These are phyloP conservation scores for Grammomys dolichurus DNA, from an alignment of 2,113 vertebrate genomes.

Conservation along the genomic window DNA sequence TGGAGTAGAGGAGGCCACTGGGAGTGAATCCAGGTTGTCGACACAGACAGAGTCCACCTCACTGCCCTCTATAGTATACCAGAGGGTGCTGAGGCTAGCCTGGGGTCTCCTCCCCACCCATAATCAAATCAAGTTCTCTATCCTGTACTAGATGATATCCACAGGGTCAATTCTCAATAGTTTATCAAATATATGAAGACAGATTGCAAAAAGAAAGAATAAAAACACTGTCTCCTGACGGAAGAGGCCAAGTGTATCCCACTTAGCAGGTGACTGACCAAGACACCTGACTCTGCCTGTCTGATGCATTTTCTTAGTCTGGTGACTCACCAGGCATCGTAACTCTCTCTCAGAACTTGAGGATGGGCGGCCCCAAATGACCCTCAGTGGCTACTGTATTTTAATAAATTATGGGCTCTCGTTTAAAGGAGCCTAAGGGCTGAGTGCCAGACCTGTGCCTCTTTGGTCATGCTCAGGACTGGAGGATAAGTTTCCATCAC, in stretches of 20 bases:
- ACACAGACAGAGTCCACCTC: neutral
- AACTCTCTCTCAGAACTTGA: neutral
- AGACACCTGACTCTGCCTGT: neutral
- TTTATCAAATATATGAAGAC: neutral
- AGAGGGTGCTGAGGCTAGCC: neutral
- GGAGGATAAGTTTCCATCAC: too few species aligned
- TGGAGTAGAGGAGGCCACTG: neutral
- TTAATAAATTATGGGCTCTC: neutral
- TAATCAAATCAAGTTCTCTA: too few species aligned
- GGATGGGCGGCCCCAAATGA: too few species aligned
- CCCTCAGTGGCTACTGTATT: neutral
- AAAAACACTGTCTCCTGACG: neutral
- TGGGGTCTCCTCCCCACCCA: too few species aligned
- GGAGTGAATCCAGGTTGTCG: neutral
- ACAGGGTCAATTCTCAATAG: neutral
- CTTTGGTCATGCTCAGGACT: too few species aligned
- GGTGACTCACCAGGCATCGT: rapidly evolving
- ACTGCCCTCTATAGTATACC: rapidly evolving
- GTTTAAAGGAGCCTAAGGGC: too few species aligned
- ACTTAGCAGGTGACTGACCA: too few species aligned
- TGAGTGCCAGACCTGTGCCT: neutral
- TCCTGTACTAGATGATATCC: neutral
- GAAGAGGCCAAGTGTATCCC: neutral
- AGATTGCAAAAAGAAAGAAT: neutral
- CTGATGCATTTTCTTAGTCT: neutral